Percentiles rank a stretch among this genome's conserved stretches.
Evolutionary conservation across 2,888 invertebrate genomes (phyloP).

Genomic region (Meta bourneti): DNA sequence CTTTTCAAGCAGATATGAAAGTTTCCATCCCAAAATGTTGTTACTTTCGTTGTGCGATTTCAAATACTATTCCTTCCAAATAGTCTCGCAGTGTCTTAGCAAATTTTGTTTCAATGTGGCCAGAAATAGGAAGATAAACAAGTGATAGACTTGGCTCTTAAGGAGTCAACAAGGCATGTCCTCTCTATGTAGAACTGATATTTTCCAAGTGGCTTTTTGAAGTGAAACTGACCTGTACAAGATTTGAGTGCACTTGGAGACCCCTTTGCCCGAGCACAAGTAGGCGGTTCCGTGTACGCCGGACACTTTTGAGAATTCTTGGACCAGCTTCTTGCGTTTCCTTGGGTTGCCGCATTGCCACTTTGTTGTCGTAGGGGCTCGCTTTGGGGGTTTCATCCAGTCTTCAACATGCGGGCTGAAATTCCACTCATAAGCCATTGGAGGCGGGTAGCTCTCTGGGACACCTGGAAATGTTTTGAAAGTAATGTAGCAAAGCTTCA

Average conservation of each 20-base stretch:
- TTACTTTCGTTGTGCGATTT: too few relatives aligned
- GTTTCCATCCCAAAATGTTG: too few relatives aligned
- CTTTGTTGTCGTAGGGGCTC: neutral
- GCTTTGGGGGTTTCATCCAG: neutral
- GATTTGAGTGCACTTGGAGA: neutral
- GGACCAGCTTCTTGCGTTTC: neutral
- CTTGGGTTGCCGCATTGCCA: constrained; percentile 3
- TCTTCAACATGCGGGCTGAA: neutral
- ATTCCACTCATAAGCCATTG: neutral
- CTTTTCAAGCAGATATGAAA: too few relatives aligned
- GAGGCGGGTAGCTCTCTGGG: neutral
- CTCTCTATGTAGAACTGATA: too few relatives aligned
- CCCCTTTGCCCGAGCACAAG: neutral
- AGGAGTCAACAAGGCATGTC: too few relatives aligned
- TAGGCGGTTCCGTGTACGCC: constrained; percentile 1
- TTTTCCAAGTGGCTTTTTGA: neutral
- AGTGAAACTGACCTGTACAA: neutral
- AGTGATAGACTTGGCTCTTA: too few relatives aligned
- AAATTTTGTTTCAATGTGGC: too few relatives aligned
- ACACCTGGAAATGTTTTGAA: too few relatives aligned
- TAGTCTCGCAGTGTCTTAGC: too few relatives aligned
- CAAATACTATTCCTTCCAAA: too few relatives aligned
- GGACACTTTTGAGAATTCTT: neutral
- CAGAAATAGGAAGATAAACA: too few relatives aligned
- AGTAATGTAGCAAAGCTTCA: too few relatives aligned